Conservation (phyloP, 2,113 vertebrate genomes). For the Ceyx melanurus region DNA sequence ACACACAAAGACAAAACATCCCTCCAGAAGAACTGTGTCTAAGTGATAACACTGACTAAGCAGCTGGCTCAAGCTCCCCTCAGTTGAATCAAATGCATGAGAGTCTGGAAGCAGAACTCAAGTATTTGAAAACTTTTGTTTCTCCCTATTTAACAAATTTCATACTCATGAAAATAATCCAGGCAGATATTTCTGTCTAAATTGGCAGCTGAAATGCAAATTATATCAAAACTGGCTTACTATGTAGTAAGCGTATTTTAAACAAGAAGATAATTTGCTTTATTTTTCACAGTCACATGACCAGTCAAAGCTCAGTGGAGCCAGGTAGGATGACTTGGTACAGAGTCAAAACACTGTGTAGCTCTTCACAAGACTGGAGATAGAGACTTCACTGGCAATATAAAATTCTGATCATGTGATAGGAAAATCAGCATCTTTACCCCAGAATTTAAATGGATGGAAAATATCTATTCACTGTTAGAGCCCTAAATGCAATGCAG, state of each 20-base stretch:
- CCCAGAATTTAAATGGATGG: not conserved
- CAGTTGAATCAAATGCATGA: not conserved
- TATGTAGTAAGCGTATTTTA: not conserved
- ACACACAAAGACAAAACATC: not conserved
- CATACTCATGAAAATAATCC: not conserved
- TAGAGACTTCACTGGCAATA: not conserved
- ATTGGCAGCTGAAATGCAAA: not conserved
- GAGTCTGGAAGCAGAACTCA: not conserved
- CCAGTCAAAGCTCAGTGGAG: not conserved
- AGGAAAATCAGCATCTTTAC: not conserved
- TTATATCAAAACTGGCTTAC: not conserved
- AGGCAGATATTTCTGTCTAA: not conserved
- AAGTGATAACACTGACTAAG: not conserved
- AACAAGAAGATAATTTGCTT: not conserved
- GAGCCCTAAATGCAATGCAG: not conserved
- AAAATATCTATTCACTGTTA: not conserved
- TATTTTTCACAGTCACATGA: not conserved
- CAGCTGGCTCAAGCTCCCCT: not conserved
- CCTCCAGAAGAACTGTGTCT: not conserved
- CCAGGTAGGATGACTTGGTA: accelerated
- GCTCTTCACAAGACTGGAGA: not conserved
- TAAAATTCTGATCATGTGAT: not conserved
- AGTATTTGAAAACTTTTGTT: not conserved
- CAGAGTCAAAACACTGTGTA: not conserved
- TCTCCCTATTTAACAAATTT: not conserved